Evolutionary conservation across 2,888 invertebrate genomes (phyloP).

Genomic region (Dione vanillae): DNA sequence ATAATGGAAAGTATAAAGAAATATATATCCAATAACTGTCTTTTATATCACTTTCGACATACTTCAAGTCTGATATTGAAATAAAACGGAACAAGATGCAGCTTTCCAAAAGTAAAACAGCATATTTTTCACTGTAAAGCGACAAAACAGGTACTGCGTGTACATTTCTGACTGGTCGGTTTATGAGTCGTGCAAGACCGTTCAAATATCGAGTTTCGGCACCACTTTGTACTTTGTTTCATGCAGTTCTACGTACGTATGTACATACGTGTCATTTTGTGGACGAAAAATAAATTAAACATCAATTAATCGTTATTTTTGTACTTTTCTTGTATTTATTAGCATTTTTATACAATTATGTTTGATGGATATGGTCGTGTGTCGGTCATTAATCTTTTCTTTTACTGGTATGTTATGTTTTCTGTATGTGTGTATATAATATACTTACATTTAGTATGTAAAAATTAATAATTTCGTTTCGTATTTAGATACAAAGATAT

Average conservation of each 20-base stretch:
- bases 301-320: conserved; percentile 33
- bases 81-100: conserved; percentile 51
- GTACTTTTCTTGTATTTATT: conserved; percentile 3
- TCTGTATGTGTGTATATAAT: too few species aligned
- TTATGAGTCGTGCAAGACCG: conserved; percentile 48
- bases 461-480: too few species aligned
- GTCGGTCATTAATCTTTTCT: too few species aligned
- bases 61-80: conserved; percentile 47
- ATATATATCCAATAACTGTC: neutral
- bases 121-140: conserved; percentile 61
- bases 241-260: conserved; percentile 26
- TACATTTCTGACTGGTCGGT: neutral
- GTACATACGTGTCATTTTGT: conserved; percentile 28
- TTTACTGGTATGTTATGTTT: too few species aligned
- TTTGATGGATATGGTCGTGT: neutral
- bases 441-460: too few species aligned
- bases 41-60: neutral
- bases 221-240: conserved; percentile 51
- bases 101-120: conserved; percentile 54
- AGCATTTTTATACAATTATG: neutral
- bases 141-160: conserved; percentile 58
- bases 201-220: conserved; percentile 51
- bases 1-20: neutral
- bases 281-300: conserved; percentile 23
- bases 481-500: too few species aligned